phyloP scores from a whole-genome alignment of 1,140 invertebrate genomes.

The Lepidurus packardi region DNA sequence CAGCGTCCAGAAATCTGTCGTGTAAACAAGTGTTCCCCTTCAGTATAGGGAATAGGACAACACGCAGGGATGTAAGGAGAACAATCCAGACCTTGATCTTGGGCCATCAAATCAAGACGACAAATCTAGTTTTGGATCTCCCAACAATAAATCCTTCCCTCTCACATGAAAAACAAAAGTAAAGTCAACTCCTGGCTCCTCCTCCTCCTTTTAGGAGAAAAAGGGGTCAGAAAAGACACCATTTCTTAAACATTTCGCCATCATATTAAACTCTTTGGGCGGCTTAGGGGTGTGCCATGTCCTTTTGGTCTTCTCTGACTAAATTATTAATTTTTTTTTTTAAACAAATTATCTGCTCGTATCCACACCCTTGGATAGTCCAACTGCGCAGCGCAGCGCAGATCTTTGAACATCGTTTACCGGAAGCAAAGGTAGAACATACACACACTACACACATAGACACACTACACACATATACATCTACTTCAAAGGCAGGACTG shows the following conservation, averaged over 20 bases:
- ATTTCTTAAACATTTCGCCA: too few relatives aligned
- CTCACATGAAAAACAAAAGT: neutral
- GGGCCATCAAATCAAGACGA: neutral
- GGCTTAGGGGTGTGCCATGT: too few relatives aligned
- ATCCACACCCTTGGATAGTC: neutral
- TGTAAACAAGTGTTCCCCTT: neutral
- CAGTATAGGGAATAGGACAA: neutral
- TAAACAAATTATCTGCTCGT: neutral
- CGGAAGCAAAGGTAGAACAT: neutral
- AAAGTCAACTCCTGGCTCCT: neutral
- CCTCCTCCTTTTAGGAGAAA: too few relatives aligned
- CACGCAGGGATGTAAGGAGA: neutral
- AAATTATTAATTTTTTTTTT: too few relatives aligned
- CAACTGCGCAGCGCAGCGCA: neutral
- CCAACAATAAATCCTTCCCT: neutral
- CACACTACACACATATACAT: slow-evolving; percentile 19
- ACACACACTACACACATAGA: neutral
- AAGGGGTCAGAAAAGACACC: too few relatives aligned
- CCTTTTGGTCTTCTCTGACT: too few relatives aligned
- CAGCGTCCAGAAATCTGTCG: neutral
- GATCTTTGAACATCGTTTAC: neutral
- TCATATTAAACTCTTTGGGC: too few relatives aligned
- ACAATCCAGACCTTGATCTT: neutral
- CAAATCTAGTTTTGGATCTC: neutral
- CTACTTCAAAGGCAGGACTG: neutral